phyloP scores from a whole-genome alignment of 2,113 vertebrate species.

The Epinephelus cyanopodus region DNA sequence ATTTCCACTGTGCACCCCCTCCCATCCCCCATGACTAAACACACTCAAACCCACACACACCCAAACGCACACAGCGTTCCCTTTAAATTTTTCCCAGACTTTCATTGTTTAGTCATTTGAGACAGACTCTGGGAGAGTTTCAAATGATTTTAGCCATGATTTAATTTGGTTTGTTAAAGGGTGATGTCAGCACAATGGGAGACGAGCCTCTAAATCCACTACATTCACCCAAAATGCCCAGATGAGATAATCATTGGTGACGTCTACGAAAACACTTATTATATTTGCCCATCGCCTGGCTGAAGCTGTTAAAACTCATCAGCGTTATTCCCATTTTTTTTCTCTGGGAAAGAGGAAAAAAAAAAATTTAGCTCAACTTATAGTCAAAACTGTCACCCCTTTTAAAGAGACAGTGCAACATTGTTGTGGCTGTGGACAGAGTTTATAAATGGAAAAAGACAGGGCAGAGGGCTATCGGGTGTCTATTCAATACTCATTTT shows the following conservation, averaged over 20 bases:
- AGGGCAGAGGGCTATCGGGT: conserved; percentile 61
- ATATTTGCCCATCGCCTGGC: conserved; percentile 92
- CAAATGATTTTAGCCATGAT: conserved; percentile 87
- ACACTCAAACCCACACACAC: conserved; percentile 57
- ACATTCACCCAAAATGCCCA: conserved; percentile 92
- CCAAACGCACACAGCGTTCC: conserved; percentile 58
- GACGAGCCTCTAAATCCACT: conserved; percentile 90
- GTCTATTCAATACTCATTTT: conserved; percentile 80
- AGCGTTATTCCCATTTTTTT: conserved; percentile 86
- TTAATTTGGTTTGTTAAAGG: conserved; percentile 88
- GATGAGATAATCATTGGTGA: conserved; percentile 91
- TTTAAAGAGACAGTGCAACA: conserved; percentile 78
- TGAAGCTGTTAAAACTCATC: conserved; percentile 94
- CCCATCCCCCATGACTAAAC: conserved; percentile 56
- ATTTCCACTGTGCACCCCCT: conserved; percentile 69
- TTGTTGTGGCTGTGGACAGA: conserved; percentile 58
- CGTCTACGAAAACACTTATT: conserved; percentile 94
- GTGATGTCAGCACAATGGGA: conserved; percentile 92
- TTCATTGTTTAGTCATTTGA: conserved; percentile 80
- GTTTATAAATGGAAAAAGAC: conserved; percentile 71
- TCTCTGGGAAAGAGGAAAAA: conserved; percentile 80
- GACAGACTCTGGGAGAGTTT: conserved; percentile 85
- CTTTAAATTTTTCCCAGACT: conserved; percentile 83
- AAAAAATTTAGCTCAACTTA: conserved; percentile 78
- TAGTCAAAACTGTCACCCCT: conserved; percentile 74